phyloP scores from a whole-genome alignment of 1,140 invertebrate species.

The Araneus ventricosus region DNA sequence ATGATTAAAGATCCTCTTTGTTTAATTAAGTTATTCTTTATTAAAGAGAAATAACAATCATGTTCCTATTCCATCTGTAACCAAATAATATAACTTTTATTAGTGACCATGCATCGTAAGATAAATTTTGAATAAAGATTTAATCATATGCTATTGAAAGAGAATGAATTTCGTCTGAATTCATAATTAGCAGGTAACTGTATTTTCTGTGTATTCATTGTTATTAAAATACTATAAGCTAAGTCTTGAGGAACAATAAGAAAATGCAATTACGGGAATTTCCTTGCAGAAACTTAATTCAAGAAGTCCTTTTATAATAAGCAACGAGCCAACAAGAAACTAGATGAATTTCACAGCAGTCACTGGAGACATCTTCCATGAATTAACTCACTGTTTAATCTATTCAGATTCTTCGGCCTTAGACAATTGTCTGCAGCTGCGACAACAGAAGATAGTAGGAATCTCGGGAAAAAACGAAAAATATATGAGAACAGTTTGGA shows the following conservation, averaged over 20 bases:
- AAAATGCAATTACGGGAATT: not conserved
- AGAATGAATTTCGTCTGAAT: too few relatives aligned
- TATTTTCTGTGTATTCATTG: too few relatives aligned
- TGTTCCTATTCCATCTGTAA: too few relatives aligned
- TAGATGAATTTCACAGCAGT: not conserved
- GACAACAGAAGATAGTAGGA: not conserved
- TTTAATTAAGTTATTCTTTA: too few relatives aligned
- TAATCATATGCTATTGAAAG: too few relatives aligned
- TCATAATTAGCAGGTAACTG: too few relatives aligned
- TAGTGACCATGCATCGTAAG: too few relatives aligned
- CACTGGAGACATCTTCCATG: not conserved
- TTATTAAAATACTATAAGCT: not conserved
- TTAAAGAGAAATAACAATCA: too few relatives aligned
- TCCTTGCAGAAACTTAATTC: not conserved
- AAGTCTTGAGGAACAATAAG: not conserved
- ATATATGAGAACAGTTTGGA: not conserved
- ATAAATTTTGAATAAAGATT: too few relatives aligned
- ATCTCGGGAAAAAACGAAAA: not conserved
- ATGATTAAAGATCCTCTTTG: too few relatives aligned
- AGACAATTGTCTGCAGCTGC: not conserved
- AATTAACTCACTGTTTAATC: not conserved
- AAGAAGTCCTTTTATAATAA: slow-evolving; percentile 2
- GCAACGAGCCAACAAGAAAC: not conserved
- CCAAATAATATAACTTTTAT: too few relatives aligned
- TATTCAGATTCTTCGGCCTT: not conserved